Evolutionary conservation across 2,113 vertebrate genomes (phyloP).

Genomic region (Epinephelus moara): DNA sequence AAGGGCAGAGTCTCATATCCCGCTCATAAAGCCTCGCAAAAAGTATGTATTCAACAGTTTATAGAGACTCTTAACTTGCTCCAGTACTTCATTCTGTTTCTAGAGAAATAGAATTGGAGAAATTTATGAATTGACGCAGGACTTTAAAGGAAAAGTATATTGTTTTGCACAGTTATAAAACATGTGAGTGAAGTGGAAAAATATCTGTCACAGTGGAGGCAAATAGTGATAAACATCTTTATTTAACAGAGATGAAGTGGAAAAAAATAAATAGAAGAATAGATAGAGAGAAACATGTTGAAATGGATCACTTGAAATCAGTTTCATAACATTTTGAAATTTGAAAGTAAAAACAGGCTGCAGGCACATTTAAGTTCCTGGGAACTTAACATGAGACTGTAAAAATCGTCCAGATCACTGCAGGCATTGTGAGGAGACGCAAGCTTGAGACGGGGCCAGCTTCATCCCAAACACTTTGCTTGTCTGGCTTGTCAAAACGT

Average conservation of each 20-base stretch:
- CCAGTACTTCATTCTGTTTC: neutral
- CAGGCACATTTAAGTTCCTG: neutral
- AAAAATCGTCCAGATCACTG: conserved; percentile 34
- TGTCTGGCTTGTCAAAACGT: conserved; percentile 51
- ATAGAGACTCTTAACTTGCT: neutral
- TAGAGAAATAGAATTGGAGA: neutral
- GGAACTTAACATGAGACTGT: conserved; percentile 12
- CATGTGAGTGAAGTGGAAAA: neutral
- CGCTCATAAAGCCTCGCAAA: conserved; percentile 23
- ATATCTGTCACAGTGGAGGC: neutral
- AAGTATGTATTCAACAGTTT: conserved; percentile 38
- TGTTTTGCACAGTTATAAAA: neutral
- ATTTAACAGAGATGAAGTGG: neutral
- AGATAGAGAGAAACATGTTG: neutral
- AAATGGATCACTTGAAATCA: neutral
- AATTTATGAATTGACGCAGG: neutral
- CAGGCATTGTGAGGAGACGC: conserved; percentile 30
- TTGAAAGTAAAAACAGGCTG: conserved; percentile 23
- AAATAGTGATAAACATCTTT: neutral
- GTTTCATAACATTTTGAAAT: conserved; percentile 11
- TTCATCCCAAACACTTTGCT: conserved; percentile 34
- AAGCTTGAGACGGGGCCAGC: conserved; percentile 40
- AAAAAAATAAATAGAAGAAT: neutral
- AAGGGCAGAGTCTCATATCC: conserved; percentile 62
- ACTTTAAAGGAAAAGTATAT: neutral